A percentile compares a stretch with the other conserved stretches of the same genome.
Evolutionary conservation across 2,113 vertebrate genomes (phyloP).

Genomic region (Aramus guarauna): DNA sequence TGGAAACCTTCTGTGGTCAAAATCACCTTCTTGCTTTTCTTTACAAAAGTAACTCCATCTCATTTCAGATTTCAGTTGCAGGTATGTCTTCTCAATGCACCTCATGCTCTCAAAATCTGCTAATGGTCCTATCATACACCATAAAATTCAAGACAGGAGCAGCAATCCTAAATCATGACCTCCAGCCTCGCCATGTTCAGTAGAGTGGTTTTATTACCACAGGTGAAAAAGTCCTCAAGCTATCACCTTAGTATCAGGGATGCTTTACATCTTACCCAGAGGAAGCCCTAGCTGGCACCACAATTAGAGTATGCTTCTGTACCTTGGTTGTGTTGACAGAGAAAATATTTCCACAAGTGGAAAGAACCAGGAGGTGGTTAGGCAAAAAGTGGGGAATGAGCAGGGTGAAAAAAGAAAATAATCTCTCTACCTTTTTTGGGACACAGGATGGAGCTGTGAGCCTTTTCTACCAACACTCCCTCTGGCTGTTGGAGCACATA

Average conservation of each 20-base stretch:
- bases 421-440: slow-evolving; percentile 56
- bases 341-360: neutral
- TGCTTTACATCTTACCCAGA: neutral
- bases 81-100: neutral
- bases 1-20: neutral
- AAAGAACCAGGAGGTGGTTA: neutral
- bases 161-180: neutral
- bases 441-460: slow-evolving; percentile 66
- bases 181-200: neutral
- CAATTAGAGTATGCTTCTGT: neutral
- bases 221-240: neutral
- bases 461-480: slow-evolving; percentile 69
- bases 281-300: neutral
- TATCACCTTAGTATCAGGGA: neutral
- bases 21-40: neutral
- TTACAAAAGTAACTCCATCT: neutral
- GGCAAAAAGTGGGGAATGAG: neutral
- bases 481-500: slow-evolving; percentile 55
- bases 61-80: neutral
- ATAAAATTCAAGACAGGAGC: neutral
- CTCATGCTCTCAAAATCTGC: neutral
- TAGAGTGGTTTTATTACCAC: neutral
- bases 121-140: neutral
- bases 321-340: neutral
- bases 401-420: neutral